A percentile compares a stretch with the other conserved stretches of the same genome.
These are phyloP conservation scores for Drosophila neonasuta DNA, from an alignment of 2,888 invertebrate species.

Conservation along the genomic window DNA sequence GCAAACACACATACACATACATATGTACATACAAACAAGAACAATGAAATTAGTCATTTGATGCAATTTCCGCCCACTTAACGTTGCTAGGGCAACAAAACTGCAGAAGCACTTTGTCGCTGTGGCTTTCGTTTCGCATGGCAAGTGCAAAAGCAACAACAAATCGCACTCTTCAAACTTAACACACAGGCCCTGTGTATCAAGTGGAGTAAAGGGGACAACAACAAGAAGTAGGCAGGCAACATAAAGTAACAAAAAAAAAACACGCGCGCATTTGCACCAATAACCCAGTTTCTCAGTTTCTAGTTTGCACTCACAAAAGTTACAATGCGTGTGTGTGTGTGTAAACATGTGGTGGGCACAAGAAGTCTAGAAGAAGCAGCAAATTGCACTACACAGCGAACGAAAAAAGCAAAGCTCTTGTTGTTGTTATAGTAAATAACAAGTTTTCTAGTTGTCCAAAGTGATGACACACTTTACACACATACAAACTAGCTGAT, in stretches of 20 bases:
- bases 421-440: constrained; percentile 55
- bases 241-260: constrained; percentile 17
- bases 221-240: constrained; percentile 1
- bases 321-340: constrained; percentile 24
- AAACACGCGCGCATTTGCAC: constrained; percentile 67
- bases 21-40: constrained; percentile 12
- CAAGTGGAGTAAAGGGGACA: constrained; percentile 1
- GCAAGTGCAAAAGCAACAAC: constrained; percentile 59
- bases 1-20: constrained; percentile 16
- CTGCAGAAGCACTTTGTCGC: constrained; percentile 51
- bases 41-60: constrained; percentile 67
- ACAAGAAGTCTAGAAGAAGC: constrained; percentile 37
- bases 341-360: constrained; percentile 40
- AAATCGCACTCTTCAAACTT: neutral
- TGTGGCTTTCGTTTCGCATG: constrained; percentile 43
- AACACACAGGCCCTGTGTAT: constrained; percentile 4
- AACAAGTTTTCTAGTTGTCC: constrained; percentile 70
- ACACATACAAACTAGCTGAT: constrained; percentile 19
- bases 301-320: constrained; percentile 75
- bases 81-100: constrained; percentile 46
- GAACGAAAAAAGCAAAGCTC: constrained; percentile 25
- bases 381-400: constrained; percentile 40
- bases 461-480: constrained; percentile 70
- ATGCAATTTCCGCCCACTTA: constrained; percentile 70
- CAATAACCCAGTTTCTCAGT: constrained; percentile 76